phyloP scores from a whole-genome alignment of 2,888 invertebrate species.

The Spicauda simplicius region DNA sequence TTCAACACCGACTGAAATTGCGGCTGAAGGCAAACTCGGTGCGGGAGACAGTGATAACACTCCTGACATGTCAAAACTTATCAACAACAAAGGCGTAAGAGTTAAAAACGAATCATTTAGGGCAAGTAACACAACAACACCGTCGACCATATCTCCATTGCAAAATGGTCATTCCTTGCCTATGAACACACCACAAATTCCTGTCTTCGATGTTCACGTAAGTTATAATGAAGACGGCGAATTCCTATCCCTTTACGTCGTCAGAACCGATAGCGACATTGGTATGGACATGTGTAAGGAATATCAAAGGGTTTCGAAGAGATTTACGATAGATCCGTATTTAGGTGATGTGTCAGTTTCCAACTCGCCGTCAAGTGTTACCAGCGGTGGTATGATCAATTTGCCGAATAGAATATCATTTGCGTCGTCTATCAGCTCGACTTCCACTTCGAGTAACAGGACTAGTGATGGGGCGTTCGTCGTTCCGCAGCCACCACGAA shows the following conservation, averaged over 20 bases:
- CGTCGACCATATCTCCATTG: conserved; percentile 78
- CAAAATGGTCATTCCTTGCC: conserved; percentile 77
- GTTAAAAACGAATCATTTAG: conserved; percentile 72
- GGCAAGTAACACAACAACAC: conserved; percentile 72
- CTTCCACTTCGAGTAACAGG: conserved; percentile 70
- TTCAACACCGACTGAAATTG: conserved; percentile 71
- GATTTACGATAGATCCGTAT: conserved; percentile 77
- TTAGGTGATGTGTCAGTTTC: conserved; percentile 73
- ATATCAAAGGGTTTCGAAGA: conserved; percentile 77
- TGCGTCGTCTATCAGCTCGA: conserved; percentile 73
- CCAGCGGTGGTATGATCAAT: conserved; percentile 74
- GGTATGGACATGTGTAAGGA: conserved; percentile 79
- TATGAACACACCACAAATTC: conserved; percentile 68
- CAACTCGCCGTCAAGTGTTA: conserved; percentile 78
- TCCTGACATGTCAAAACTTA: conserved; percentile 69
- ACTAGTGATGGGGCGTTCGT: conserved; percentile 80
- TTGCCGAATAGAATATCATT: conserved; percentile 75
- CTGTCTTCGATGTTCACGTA: conserved; percentile 75
- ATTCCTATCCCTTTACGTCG: conserved; percentile 73
- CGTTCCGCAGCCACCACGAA: conserved; percentile 78
- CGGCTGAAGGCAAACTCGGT: conserved; percentile 48
- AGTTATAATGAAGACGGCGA: conserved; percentile 78
- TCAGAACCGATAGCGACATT: conserved; percentile 75
- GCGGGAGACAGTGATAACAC: conserved; percentile 64
- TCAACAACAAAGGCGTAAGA: conserved; percentile 59